A percentile compares a stretch with the other conserved stretches of the same genome.
These are phyloP conservation scores for Epistrophella euchroma DNA, from an alignment of 2,888 invertebrate species.

Conservation along the genomic window DNA sequence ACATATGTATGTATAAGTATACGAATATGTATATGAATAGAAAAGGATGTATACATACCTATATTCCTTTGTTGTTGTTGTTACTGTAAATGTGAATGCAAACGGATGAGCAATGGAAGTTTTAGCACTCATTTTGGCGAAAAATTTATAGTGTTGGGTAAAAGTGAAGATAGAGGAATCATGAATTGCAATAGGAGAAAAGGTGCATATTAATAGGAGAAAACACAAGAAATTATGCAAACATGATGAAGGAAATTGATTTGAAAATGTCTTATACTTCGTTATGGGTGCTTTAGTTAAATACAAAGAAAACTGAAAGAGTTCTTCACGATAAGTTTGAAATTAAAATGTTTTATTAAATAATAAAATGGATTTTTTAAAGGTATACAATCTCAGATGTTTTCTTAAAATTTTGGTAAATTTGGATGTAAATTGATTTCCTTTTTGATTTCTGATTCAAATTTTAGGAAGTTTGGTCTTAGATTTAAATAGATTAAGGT, in stretches of 20 bases:
- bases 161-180: not conserved
- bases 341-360: not conserved
- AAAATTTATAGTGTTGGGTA: conserved; percentile 43
- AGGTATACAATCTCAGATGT: too few relatives aligned
- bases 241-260: conserved; percentile 50
- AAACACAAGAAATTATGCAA: conserved; percentile 45
- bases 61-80: not conserved
- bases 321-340: conserved; percentile 5
- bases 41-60: not conserved
- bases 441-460: too few relatives aligned
- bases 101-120: conserved; percentile 32
- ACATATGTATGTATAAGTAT: not conserved
- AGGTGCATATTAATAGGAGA: conserved; percentile 21
- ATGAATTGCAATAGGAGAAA: not conserved
- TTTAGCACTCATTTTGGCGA: conserved; percentile 50
- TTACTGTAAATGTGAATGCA: conserved; percentile 11
- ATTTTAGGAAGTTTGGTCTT: too few relatives aligned
- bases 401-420: too few relatives aligned
- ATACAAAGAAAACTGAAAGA: not conserved
- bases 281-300: conserved; percentile 20
- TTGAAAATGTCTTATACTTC: conserved; percentile 39
- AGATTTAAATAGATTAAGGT: too few relatives aligned
- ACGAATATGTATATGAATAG: not conserved
- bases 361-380: not conserved
- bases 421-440: too few relatives aligned